These are phyloP conservation scores for Bothrops jararaca DNA, from an alignment of 2,113 vertebrate genomes.

Conservation along the genomic window DNA sequence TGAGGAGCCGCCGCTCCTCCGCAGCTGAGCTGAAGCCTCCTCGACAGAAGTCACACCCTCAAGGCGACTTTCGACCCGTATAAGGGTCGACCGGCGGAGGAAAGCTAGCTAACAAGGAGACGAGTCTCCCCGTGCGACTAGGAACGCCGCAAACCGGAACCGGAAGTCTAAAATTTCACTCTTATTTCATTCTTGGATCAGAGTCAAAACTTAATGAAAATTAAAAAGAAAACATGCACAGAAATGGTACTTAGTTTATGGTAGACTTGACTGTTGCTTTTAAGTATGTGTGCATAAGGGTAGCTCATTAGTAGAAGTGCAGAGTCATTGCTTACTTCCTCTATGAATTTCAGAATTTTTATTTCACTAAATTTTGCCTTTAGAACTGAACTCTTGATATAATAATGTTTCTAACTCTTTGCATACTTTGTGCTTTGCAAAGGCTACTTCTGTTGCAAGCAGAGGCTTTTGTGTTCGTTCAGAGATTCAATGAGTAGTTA, in stretches of 20 bases:
- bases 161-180: background rate
- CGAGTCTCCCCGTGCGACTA: no score
- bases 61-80: no score
- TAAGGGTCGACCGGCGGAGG: no score
- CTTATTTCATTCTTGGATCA: background rate
- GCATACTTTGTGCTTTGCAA: background rate
- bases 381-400: background rate
- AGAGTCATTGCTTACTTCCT: background rate
- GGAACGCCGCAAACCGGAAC: no score
- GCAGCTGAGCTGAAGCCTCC: no score
- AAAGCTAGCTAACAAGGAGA: no score
- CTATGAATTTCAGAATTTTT: background rate
- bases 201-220: background rate
- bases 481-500: background rate
- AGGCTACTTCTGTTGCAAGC: background rate
- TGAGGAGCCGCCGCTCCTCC: no score
- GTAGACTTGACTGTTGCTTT: background rate
- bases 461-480: background rate
- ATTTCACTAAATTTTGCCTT: background rate
- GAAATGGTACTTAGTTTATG: background rate
- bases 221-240: background rate
- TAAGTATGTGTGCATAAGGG: background rate
- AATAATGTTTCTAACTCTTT: background rate
- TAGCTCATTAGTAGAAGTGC: background rate
- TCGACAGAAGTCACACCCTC: no score